phyloP scores from a whole-genome alignment of 2,797 vertebrate genomes.

The Salmo trutta region DNA sequence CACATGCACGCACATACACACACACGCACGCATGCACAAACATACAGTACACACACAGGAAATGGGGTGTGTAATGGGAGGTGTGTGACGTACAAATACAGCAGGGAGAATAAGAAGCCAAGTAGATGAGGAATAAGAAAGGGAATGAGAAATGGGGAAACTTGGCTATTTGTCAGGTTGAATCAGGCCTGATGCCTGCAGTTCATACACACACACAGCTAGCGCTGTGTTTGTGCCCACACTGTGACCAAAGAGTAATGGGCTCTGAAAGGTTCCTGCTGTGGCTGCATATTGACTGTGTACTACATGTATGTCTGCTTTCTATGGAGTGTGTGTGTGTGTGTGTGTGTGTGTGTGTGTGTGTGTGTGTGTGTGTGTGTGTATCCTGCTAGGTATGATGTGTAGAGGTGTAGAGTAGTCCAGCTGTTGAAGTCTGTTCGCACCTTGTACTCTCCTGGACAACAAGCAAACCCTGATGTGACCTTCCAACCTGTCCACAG shows the following conservation, averaged over 20 bases:
- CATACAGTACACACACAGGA: not conserved
- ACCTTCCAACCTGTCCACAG: not conserved
- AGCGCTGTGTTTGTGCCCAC: not conserved
- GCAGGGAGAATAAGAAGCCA: too few species aligned
- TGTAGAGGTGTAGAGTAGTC: too few species aligned
- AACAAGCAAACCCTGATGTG: not conserved
- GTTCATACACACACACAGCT: not conserved
- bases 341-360: not conserved
- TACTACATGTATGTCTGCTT: too few species aligned
- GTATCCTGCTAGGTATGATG: not conserved
- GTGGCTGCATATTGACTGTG: not conserved
- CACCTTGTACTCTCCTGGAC: not conserved
- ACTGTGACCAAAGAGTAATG: not conserved
- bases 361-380: too few species aligned
- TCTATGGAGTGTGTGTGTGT: too few species aligned
- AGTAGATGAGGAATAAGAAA: too few species aligned
- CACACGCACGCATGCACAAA: not conserved
- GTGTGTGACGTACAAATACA: too few species aligned
- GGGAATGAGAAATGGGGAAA: too few species aligned
- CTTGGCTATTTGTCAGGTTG: too few species aligned
- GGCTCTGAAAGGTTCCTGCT: not conserved
- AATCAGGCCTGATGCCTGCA: too few species aligned
- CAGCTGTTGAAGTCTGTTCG: not conserved
- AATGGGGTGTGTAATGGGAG: too few species aligned
- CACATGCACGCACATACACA: not conserved